Evolutionary conservation across 1,140 invertebrate species (phyloP), one percentile per base, ranked within the genome.

Genomic region (Anthonomus grandis): DNA sequence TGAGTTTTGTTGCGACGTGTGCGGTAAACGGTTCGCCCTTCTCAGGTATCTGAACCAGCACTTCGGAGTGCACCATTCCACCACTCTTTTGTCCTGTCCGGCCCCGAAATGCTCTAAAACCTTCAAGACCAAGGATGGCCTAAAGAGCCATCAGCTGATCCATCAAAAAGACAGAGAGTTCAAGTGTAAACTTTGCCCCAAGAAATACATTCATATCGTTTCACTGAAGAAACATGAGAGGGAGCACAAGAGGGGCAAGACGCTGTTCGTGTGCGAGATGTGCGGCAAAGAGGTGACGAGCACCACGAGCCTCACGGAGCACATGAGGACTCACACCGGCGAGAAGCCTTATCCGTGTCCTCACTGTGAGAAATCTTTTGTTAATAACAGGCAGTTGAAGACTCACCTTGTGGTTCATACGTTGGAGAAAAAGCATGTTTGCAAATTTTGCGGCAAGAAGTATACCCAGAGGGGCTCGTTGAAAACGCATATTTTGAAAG

Each of bases 341-440:
- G 64, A 87, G 68, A 79, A 54, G 31, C 60, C 63, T 79, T 83
- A 42, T 48, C 18, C 13, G n/a, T 54, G 51, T 52, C n/a, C 57
- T 6, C 17, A 41, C 31, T 53, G 57, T 25, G n/a, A 8, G 2
- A 59, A 59, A 19, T 52, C 27, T 25, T 52, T 59, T 38, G 42
- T 52, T 9, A 45, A 67, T 6, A 64, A 69, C 25, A 67, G 61
- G 54, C 66, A 69, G 15, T 57, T 70, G 1, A 69, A 67, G 39
- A 64, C 64, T 21, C 70, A 73, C 45, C 22, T 69, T 23, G 56
- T 60, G 3, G 68, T 66, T 0, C 68, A 72, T 42, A 57, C 49
- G 0, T 53, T 45, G 12, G 56, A 58, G 22, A 54, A 56, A 54
- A 60, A 45, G 39, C 52, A 50, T 31, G 23, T 42, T 5, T 67